phyloP scores from a whole-genome alignment of 2,113 vertebrate species.

The Phalacrocorax pelagicus region DNA sequence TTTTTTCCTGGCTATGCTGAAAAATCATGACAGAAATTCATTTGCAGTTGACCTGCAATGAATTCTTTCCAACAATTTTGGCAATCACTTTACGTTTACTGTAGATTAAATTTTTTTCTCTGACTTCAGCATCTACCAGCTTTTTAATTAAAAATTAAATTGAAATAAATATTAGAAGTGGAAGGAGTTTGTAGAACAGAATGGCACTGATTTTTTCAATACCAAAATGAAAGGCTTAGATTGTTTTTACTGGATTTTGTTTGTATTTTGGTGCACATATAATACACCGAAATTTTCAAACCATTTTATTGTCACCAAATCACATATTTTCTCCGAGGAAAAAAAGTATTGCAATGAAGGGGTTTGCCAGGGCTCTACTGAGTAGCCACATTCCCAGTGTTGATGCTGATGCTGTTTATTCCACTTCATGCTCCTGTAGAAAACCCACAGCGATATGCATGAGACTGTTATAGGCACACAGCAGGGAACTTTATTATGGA shows the following conservation, averaged over 20 bases:
- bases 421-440: background rate
- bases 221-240: background rate
- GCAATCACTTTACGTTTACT: background rate
- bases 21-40: background rate
- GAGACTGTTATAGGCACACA: background rate
- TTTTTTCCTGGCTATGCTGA: background rate
- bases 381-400: background rate
- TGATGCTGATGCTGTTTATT: background rate
- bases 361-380: background rate
- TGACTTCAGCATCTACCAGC: background rate
- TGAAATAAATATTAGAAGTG: background rate
- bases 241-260: background rate
- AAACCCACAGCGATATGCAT: background rate
- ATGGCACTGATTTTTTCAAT: background rate
- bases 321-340: background rate
- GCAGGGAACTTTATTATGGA: background rate
- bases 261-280: background rate
- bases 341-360: background rate
- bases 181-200: background rate
- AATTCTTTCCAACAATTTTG: background rate
- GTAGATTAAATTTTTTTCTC: background rate
- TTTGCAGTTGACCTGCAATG: background rate
- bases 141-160: constrained; percentile 19
- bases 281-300: background rate
- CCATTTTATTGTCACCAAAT: background rate